Percentiles rank a stretch among this genome's conserved stretches.
Conservation (phyloP, 2,888 invertebrate genomes). For the Cephus pygmeus region DNA sequence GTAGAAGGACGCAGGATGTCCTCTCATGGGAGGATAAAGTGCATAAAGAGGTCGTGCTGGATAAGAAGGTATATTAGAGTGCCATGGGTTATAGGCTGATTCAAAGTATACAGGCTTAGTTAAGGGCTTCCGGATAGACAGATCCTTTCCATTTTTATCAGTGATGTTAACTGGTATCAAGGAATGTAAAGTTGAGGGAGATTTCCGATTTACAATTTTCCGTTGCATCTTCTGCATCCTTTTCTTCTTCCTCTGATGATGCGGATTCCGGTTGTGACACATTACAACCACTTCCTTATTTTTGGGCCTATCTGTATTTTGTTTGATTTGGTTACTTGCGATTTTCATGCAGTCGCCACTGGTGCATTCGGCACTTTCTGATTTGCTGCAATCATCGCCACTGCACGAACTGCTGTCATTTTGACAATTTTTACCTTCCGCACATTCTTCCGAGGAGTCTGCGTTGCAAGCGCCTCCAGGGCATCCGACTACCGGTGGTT, state of each 20-base stretch:
- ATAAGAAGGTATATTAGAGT: too few species aligned
- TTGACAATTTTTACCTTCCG: constrained; percentile 6
- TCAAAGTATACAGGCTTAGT: too few species aligned
- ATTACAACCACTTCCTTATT: constrained; percentile 10
- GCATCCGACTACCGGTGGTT: background rate
- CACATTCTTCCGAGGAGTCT: constrained; percentile 6
- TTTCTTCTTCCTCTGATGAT: constrained; percentile 30
- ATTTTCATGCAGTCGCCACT: background rate
- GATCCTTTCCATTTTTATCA: too few species aligned
- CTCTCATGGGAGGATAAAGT: too few species aligned
- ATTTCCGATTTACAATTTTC: background rate
- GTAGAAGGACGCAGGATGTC: too few species aligned
- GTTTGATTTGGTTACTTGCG: constrained; percentile 26
- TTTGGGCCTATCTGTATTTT: constrained; percentile 29
- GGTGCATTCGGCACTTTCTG: constrained; percentile 7
- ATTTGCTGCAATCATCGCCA: constrained; percentile 11
- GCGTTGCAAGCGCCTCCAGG: background rate
- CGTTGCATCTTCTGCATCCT: constrained; percentile 32
- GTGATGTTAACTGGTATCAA: too few species aligned
- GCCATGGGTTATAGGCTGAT: too few species aligned
- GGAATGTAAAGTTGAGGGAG: too few species aligned
- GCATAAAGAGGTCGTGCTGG: too few species aligned
- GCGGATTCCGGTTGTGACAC: constrained; percentile 35
- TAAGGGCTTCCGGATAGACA: too few species aligned
- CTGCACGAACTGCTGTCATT: constrained; percentile 7